Evolutionary conservation across 1,140 invertebrate genomes (phyloP).

Genomic region (Sweltsa coloradensis): DNA sequence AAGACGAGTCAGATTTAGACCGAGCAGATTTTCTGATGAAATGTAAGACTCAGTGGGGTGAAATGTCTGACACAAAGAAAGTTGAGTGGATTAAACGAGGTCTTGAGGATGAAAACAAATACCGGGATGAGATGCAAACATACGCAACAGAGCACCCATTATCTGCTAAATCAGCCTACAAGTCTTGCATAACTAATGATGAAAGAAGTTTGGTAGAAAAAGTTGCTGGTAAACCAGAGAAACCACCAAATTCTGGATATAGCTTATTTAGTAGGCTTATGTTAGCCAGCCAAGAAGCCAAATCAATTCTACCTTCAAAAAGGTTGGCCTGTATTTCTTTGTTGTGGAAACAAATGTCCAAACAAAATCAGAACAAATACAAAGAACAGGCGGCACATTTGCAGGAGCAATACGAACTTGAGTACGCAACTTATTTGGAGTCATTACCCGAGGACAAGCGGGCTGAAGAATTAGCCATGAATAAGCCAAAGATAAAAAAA

Average conservation of each 20-base stretch:
- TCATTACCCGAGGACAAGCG: slow-evolving; percentile 33
- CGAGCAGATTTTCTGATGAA: slow-evolving; percentile 26
- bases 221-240: slow-evolving; percentile 28
- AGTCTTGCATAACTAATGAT: slow-evolving; percentile 26
- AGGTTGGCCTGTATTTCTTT: slow-evolving; percentile 34
- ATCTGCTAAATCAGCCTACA: slow-evolving; percentile 18
- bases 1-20: slow-evolving; percentile 18
- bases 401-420: slow-evolving; percentile 30
- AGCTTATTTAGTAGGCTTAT: slow-evolving; percentile 34
- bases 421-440: slow-evolving; percentile 33
- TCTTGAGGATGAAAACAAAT: slow-evolving; percentile 24
- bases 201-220: slow-evolving; percentile 26
- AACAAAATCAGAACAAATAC: slow-evolving; percentile 30
- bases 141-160: slow-evolving; percentile 24
- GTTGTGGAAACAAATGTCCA: slow-evolving; percentile 34
- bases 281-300: slow-evolving; percentile 30
- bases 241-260: slow-evolving; percentile 35
- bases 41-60: slow-evolving; percentile 30
- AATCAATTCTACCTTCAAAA: slow-evolving; percentile 31
- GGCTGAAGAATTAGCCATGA: slow-evolving; percentile 25
- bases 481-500: slow-evolving; percentile 22
- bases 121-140: slow-evolving; percentile 25
- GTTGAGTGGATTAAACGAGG: slow-evolving; percentile 27
- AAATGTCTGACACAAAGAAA: slow-evolving; percentile 32
- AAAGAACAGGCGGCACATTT: slow-evolving; percentile 23